These are phyloP conservation scores for Diploptera punctata DNA, from an alignment of 2,888 invertebrate species.

Conservation along the genomic window DNA sequence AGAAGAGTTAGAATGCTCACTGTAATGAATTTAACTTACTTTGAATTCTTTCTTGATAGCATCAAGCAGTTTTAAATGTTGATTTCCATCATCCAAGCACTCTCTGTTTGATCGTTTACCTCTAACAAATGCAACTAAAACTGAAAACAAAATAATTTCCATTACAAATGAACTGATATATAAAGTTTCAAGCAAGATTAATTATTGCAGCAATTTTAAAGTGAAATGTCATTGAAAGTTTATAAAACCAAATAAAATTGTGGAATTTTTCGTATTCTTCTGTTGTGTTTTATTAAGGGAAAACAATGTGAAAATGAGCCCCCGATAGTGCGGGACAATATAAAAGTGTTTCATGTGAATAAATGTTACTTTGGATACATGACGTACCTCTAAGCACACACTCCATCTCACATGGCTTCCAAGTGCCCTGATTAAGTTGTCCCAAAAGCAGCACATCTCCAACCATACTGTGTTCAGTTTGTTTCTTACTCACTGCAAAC, in stretches of 20 bases:
- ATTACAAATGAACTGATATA: too few species aligned
- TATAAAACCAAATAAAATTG: too few species aligned
- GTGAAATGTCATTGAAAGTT: too few species aligned
- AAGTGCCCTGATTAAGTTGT: conserved; percentile 62
- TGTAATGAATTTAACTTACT: conserved; percentile 52
- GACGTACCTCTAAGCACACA: conserved; percentile 62
- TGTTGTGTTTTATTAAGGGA: too few species aligned
- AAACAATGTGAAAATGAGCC: too few species aligned
- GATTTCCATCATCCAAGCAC: conserved; percentile 58
- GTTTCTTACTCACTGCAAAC: conserved; percentile 60
- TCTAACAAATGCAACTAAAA: conserved; percentile 55
- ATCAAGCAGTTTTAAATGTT: conserved; percentile 63
- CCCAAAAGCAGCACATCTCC: conserved; percentile 56
- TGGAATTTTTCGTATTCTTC: too few species aligned
- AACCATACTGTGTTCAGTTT: conserved; percentile 51
- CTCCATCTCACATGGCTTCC: conserved; percentile 68
- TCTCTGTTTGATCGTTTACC: conserved; percentile 51
- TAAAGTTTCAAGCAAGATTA: too few species aligned
- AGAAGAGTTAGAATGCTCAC: too few species aligned
- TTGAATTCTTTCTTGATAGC: conserved; percentile 70
- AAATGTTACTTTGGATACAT: too few species aligned
- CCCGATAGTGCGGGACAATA: too few species aligned
- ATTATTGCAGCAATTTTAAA: too few species aligned
- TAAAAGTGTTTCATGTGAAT: too few species aligned
- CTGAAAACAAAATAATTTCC: conserved; percentile 49